Percentiles rank a stretch among this genome's conserved stretches.
phyloP scores from a whole-genome alignment of 2,888 invertebrate species.

The Callinectes sapidus region DNA sequence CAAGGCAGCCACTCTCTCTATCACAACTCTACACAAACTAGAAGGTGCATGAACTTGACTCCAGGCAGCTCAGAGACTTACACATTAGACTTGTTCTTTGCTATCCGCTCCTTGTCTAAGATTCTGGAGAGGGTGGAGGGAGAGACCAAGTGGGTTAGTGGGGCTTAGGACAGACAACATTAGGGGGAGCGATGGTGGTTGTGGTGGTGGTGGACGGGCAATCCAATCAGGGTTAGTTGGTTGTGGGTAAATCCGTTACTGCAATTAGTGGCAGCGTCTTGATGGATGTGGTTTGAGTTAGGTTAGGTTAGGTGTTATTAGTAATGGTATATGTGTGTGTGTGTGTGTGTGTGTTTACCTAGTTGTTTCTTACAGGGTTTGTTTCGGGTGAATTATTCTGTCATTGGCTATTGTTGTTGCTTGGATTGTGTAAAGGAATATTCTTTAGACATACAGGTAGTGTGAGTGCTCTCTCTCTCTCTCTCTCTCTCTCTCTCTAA shows the following conservation, averaged over 20 bases:
- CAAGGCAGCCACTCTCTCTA: background rate
- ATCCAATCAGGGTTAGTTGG: background rate
- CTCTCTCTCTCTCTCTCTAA: background rate
- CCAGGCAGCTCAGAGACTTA: background rate
- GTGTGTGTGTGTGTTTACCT: too few species aligned
- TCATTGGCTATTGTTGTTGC: background rate
- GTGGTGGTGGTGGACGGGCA: too few species aligned
- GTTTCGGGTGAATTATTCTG: background rate
- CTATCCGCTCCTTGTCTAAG: conserved; percentile 58
- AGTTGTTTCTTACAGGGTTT: too few species aligned
- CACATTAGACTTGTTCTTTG: conserved; percentile 60
- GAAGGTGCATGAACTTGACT: conserved; percentile 4
- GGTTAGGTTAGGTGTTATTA: too few species aligned
- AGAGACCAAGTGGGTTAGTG: conserved; percentile 12
- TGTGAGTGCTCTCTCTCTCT: background rate
- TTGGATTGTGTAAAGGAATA: background rate
- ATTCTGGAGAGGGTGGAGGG: conserved; percentile 47
- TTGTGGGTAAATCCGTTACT: background rate
- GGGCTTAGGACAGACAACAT: background rate
- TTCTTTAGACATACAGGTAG: background rate
- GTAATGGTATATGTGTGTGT: too few species aligned
- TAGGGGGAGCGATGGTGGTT: background rate
- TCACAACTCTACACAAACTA: background rate
- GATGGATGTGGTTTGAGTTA: too few species aligned
- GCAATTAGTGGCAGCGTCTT: background rate